Conservation (phyloP, 2,888 invertebrate genomes). For the Standfussiana lucernea region DNA sequence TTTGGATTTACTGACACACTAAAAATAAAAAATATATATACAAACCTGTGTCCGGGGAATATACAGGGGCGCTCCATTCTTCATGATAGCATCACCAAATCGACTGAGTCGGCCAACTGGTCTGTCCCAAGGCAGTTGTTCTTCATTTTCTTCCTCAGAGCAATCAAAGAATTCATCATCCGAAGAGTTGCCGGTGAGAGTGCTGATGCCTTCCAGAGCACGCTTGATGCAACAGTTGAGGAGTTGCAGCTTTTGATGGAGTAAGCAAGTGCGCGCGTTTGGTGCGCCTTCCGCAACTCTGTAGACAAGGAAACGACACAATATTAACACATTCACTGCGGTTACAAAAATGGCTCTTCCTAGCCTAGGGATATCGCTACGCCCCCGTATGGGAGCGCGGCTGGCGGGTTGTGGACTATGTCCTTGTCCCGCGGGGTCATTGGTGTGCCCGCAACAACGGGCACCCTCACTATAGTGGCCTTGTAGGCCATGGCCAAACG, state of each 20-base stretch:
- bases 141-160: conserved; percentile 90
- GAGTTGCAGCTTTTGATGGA: conserved; percentile 98
- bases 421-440: no score
- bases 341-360: neutral
- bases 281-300: conserved; percentile 96
- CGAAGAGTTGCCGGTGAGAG: conserved; percentile 79
- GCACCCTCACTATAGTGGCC: no score
- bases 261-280: conserved; percentile 96
- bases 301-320: conserved; percentile 77
- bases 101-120: conserved; percentile 83
- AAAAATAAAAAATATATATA: conserved; percentile 21
- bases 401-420: no score
- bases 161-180: conserved; percentile 96
- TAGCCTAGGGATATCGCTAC: no score
- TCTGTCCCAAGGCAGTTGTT: conserved; percentile 84
- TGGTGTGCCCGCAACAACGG: no score
- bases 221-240: conserved; percentile 94
- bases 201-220: conserved; percentile 85
- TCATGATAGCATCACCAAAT: conserved; percentile 83
- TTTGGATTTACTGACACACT: conserved; percentile 7
- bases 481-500: no score
- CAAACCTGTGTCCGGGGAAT: conserved; percentile 86
- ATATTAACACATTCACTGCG: neutral
- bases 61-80: conserved; percentile 85
- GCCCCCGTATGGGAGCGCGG: no score